These are phyloP conservation scores for Epinotia ramella DNA, from an alignment of 2,888 invertebrate genomes.

Conservation along the genomic window DNA sequence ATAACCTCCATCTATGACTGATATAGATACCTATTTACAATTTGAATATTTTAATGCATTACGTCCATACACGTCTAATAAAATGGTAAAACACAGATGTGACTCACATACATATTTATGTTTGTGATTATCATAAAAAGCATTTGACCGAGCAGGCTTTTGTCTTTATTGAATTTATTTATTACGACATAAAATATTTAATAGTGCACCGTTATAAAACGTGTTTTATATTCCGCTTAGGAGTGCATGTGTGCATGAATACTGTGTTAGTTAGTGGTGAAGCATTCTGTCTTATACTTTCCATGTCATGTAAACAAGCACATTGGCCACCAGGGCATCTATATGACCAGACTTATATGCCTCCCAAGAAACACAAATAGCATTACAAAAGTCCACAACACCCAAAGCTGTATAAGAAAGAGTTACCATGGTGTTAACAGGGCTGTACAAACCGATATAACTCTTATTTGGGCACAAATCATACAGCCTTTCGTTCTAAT, in stretches of 20 bases:
- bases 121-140: slow-evolving; percentile 37
- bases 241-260: not conserved
- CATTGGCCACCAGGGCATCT: no score
- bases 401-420: no score
- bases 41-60: slow-evolving; percentile 41
- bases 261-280: no score
- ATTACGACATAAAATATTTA: slow-evolving; percentile 27
- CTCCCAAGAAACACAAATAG: no score
- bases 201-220: slow-evolving; percentile 23
- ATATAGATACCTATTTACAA: slow-evolving; percentile 15
- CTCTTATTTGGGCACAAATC: no score
- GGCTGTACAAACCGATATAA: no score
- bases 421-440: no score
- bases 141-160: slow-evolving; percentile 29
- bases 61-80: slow-evolving; percentile 27
- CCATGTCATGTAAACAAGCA: no score
- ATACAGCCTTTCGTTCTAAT: no score
- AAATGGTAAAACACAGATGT: slow-evolving; percentile 29
- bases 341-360: no score
- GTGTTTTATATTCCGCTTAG: slow-evolving; percentile 8
- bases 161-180: slow-evolving; percentile 43
- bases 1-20: slow-evolving; percentile 13
- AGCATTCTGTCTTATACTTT: no score
- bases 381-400: no score
- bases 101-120: slow-evolving; percentile 44